phyloP scores from a whole-genome alignment of 2,888 invertebrate species.

The Chalcis sispes region DNA sequence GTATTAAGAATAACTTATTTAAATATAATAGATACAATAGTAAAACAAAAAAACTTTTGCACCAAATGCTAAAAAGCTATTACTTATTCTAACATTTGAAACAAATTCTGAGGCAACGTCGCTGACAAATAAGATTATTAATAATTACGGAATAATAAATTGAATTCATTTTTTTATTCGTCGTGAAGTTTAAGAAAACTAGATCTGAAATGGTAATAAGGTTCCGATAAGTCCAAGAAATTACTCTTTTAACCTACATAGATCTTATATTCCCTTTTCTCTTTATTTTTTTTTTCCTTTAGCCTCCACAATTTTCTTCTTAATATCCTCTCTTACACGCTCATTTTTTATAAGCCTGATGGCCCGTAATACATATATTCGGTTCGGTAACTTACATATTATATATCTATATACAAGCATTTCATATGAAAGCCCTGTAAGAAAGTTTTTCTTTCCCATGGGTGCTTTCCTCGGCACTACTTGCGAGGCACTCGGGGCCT shows the following conservation, averaged over 20 bases:
- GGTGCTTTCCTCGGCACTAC: slow-evolving; percentile 40
- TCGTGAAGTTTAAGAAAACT: too few species aligned
- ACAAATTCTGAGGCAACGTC: too few species aligned
- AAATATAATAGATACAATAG: too few species aligned
- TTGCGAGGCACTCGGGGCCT: slow-evolving; percentile 42
- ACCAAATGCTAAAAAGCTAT: too few species aligned
- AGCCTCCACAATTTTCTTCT: not conserved
- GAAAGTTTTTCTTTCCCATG: slow-evolving; percentile 54
- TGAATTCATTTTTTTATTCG: too few species aligned
- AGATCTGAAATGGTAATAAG: not conserved
- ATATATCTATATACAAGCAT: not conserved
- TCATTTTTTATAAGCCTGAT: slow-evolving; percentile 29
- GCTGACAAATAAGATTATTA: too few species aligned
- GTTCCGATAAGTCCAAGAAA: not conserved
- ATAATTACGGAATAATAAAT: too few species aligned
- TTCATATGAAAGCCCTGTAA: slow-evolving; percentile 4
- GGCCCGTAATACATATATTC: slow-evolving; percentile 6
- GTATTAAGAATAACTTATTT: too few species aligned
- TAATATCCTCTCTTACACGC: not conserved
- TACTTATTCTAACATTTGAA: too few species aligned
- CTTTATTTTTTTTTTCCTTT: slow-evolving; percentile 7
- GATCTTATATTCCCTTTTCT: not conserved
- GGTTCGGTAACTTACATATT: too few species aligned
- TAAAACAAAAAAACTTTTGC: too few species aligned
- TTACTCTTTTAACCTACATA: not conserved